These are phyloP conservation scores for Acropternis orthonyx DNA, from an alignment of 2,797 vertebrate species.

Conservation along the genomic window DNA sequence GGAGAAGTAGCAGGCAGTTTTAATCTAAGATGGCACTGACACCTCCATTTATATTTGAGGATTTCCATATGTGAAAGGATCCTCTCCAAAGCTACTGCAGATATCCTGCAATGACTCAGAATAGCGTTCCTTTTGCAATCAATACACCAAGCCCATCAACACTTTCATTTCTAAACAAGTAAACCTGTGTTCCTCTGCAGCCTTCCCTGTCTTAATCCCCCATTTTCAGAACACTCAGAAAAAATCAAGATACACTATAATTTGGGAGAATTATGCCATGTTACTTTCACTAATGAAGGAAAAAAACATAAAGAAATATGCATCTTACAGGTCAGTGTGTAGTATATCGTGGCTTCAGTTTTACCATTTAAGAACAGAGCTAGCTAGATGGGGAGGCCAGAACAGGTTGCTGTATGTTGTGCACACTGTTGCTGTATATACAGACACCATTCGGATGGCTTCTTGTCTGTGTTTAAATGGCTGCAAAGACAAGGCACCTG, in stretches of 20 bases:
- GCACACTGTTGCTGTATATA: fast-evolving
- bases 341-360: not conserved
- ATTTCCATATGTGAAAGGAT: not conserved
- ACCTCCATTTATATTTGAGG: not conserved
- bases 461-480: not conserved
- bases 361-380: not conserved
- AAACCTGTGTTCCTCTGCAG: not conserved
- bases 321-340: not conserved
- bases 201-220: not conserved
- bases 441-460: not conserved
- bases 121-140: not conserved
- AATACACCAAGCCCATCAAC: not conserved
- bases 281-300: not conserved
- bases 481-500: not conserved
- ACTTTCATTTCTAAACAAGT: not conserved
- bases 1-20: not conserved
- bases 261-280: not conserved
- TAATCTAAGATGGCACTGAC: not conserved
- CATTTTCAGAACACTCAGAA: not conserved
- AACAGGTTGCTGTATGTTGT: fast-evolving
- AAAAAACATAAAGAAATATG: not conserved
- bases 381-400: not conserved
- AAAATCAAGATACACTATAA: not conserved
- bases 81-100: not conserved
- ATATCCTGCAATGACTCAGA: not conserved